These are phyloP conservation scores for Calameuta filiformis DNA, from an alignment of 2,888 invertebrate species.

Conservation along the genomic window DNA sequence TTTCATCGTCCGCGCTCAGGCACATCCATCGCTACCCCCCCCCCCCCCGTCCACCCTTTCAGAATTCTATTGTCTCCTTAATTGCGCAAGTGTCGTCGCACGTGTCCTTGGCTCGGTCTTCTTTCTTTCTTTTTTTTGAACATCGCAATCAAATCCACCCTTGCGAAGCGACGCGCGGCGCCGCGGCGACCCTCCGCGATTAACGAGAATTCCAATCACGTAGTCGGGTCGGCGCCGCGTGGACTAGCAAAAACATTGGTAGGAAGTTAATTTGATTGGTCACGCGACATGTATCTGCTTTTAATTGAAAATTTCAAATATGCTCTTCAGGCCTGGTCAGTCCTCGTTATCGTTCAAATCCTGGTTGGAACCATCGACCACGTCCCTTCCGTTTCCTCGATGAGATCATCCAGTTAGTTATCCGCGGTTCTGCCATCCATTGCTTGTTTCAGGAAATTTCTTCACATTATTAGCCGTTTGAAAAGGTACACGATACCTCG, in stretches of 20 bases:
- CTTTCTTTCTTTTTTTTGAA: neutral
- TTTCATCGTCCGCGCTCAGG: neutral
- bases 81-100: neutral
- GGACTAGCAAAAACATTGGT: conserved; percentile 7
- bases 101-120: neutral
- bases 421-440: neutral
- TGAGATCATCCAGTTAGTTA: neutral
- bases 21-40: neutral
- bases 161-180: neutral
- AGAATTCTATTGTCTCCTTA: neutral
- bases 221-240: neutral
- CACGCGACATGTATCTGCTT: neutral
- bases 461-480: neutral
- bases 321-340: neutral
- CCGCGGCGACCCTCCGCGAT: neutral
- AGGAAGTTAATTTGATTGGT: conserved; percentile 16
- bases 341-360: neutral
- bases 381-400: too few species aligned
- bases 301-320: conserved; percentile 14
- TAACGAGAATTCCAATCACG: conserved; percentile 17
- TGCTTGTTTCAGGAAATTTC: neutral
- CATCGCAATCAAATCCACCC: neutral
- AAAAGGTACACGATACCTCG: neutral
- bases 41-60: neutral
- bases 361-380: neutral